Evolutionary conservation across 2,797 vertebrate species (phyloP).

Genomic region (Enteromius radiatus): DNA sequence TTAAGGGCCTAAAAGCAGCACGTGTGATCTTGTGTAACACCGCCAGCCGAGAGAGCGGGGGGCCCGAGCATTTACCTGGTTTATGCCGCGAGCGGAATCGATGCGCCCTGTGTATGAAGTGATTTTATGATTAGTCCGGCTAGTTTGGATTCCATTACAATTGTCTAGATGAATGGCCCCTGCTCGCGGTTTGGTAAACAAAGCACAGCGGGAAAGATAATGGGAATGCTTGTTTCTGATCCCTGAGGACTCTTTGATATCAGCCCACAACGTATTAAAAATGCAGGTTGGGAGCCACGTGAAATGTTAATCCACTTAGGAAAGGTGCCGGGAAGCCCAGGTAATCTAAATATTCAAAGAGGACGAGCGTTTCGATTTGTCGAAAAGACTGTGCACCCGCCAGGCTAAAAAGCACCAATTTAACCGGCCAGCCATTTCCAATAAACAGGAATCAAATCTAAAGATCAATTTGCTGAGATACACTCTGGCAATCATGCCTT

Average conservation of each 20-base stretch:
- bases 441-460: slow-evolving; percentile 19
- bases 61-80: slow-evolving; percentile 44
- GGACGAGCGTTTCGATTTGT: slow-evolving; percentile 42
- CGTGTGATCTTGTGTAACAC: background rate
- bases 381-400: slow-evolving; percentile 2
- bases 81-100: slow-evolving; percentile 34
- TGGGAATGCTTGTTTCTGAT: slow-evolving; percentile 61
- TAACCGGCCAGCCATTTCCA: slow-evolving; percentile 22
- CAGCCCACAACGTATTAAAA: slow-evolving; percentile 62
- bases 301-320: slow-evolving; percentile 66
- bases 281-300: slow-evolving; percentile 56
- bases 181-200: slow-evolving; percentile 56
- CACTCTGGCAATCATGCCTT: background rate
- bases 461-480: slow-evolving; percentile 47
- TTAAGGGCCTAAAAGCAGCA: slow-evolving; percentile 25
- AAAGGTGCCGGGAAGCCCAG: slow-evolving; percentile 56
- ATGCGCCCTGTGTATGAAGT: slow-evolving; percentile 55
- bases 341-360: slow-evolving; percentile 65
- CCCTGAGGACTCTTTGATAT: slow-evolving; percentile 65
- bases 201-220: slow-evolving; percentile 60
- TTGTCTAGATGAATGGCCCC: slow-evolving; percentile 61
- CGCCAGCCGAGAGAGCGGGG: slow-evolving; percentile 12
- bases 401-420: slow-evolving; percentile 15
- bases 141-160: slow-evolving; percentile 65
- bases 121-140: slow-evolving; percentile 63